Base-by-base conservation (phyloP, 2,113 vertebrate species). In the Caranx ignobilis region DNA sequence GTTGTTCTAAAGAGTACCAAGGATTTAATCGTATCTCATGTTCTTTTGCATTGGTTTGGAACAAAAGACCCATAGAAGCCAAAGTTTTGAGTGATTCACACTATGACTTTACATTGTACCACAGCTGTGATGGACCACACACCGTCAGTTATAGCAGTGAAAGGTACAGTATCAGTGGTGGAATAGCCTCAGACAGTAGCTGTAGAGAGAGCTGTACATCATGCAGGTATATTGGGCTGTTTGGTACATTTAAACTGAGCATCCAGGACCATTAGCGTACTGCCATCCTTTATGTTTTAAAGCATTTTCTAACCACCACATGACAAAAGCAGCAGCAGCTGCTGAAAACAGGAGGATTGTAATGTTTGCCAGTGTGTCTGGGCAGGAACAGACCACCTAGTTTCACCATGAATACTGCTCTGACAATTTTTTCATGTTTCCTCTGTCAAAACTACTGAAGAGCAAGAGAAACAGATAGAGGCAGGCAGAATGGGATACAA, bases 401-500 rank as follows among this genome's bases (percentile, higher is more conserved):
- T 11, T 68, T 39, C 45, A 35, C 60, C 59, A 52, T 78, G 67
- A 70, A 71, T 71, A 67, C 45, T 0, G 41, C 47, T 56, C 50
- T 31, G 63, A 68, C 77, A 75, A 31, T 7, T 61, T 39, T 75
- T 35, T 62, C 18, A 6, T 9, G 31, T 57, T 70, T 26, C 34
- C 26, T 75, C 50, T 41, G 68, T 84, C 41, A 69, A 60, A 77
- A 74, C 67, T n/a, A 5, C 26, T 3, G 43, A 67, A 31, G 45
- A 48, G 21, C 26, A 47, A 69, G 39, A 56, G 39, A 74, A 52
- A 66, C 3, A 52, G 32, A 71, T 9, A 63, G 19, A 75, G 55
- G 63, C 26, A 47, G 70, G 71, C 45, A 83, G 69, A 81, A 84
- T 68, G 71, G 71, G 70, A 89, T 55, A 45, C 39, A 76, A 77